Conservation (phyloP, 2,797 vertebrate species). For the Mormyrus proboscirostris region DNA sequence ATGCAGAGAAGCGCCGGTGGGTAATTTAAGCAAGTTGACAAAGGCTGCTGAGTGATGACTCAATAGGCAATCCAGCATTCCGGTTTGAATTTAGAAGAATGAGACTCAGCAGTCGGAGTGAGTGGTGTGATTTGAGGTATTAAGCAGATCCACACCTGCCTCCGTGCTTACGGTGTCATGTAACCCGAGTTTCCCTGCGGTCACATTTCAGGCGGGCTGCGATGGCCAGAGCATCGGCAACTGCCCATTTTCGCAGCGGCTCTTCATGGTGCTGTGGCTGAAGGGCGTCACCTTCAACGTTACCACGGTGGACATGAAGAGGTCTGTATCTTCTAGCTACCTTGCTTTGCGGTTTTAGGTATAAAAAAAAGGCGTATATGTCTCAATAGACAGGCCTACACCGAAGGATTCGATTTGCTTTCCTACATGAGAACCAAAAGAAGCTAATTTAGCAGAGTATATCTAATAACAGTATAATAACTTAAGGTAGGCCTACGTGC, state of each 20-base stretch:
- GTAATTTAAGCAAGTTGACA: not conserved
- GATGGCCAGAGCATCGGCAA: conserved; percentile 89
- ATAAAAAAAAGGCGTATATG: not conserved
- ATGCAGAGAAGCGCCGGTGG: not conserved
- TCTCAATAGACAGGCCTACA: not conserved
- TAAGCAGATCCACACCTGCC: not conserved
- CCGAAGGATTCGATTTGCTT: not conserved
- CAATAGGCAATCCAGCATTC: too few species aligned
- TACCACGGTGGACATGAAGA: conserved; percentile 87
- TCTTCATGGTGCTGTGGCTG: conserved; percentile 90
- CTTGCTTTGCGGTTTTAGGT: not conserved
- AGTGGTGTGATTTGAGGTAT: not conserved
- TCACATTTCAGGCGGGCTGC: conserved; percentile 69
- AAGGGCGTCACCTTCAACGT: conserved; percentile 87
- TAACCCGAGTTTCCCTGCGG: not conserved
- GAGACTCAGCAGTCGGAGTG: not conserved
- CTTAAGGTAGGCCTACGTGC: not conserved
- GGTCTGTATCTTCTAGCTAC: conserved; percentile 51
- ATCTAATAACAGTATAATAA: not conserved
- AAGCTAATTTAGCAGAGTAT: not conserved
- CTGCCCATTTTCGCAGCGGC: conserved; percentile 87
- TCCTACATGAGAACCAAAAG: not conserved
- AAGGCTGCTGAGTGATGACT: not conserved
- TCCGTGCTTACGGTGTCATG: not conserved
- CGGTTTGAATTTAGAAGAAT: not conserved